Evolutionary conservation across 2,797 vertebrate genomes (phyloP).

Genomic region (Falco rusticolus): DNA sequence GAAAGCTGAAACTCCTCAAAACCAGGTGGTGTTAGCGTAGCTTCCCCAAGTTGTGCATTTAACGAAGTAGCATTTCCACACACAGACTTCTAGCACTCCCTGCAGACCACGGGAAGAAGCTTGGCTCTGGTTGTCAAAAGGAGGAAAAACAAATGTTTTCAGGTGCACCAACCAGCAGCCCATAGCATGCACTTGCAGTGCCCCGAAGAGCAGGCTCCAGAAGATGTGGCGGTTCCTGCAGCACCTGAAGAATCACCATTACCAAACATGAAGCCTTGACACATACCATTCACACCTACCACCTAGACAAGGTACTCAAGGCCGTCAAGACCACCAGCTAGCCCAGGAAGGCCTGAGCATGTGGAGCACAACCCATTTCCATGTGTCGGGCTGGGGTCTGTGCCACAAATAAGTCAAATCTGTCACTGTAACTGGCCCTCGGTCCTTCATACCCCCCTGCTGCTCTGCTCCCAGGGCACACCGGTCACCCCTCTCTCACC

Average conservation of each 20-base stretch:
- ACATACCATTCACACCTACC: background rate
- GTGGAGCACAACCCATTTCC: background rate
- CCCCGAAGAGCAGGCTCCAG: background rate
- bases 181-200: fast-evolving
- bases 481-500: background rate
- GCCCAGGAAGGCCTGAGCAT: background rate
- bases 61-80: too few relatives aligned
- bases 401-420: background rate
- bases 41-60: background rate
- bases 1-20: background rate
- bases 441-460: fast-evolving
- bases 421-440: background rate
- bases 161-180: background rate
- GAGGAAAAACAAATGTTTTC: background rate
- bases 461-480: background rate
- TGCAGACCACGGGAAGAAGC: background rate
- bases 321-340: too few relatives aligned
- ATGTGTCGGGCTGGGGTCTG: fast-evolving
- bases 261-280: background rate
- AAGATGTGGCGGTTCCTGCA: background rate
- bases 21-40: fast-evolving
- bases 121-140: background rate
- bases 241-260: fast-evolving
- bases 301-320: background rate
- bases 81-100: background rate